Conservation (phyloP, 2,888 invertebrate species). For the Acrocyrtus sp. region DNA sequence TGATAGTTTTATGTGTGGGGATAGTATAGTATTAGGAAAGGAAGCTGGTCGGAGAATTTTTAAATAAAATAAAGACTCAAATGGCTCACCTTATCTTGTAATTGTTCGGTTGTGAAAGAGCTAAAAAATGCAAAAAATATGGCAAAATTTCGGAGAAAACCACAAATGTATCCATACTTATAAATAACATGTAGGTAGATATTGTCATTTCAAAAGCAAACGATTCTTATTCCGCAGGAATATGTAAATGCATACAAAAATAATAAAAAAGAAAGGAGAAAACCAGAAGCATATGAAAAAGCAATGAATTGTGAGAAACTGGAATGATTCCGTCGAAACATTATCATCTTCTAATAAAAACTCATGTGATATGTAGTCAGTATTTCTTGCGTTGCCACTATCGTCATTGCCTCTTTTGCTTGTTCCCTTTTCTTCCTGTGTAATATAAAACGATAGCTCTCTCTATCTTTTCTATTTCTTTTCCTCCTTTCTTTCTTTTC, state of each 20-base stretch:
- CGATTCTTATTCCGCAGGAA: not conserved
- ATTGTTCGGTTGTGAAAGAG: too few relatives aligned
- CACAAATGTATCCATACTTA: too few relatives aligned
- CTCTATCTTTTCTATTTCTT: slow-evolving; percentile 35
- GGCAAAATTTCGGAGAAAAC: too few relatives aligned
- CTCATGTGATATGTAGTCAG: slow-evolving; percentile 35
- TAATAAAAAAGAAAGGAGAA: slow-evolving; percentile 5
- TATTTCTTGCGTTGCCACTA: slow-evolving; percentile 19
- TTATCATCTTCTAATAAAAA: slow-evolving; percentile 40
- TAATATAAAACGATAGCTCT: slow-evolving; percentile 32
- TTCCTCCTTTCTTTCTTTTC: slow-evolving; percentile 24
- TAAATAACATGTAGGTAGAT: too few relatives aligned
- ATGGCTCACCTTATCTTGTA: too few relatives aligned
- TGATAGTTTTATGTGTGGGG: too few relatives aligned
- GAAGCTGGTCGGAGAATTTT: too few relatives aligned
- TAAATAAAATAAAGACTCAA: too few relatives aligned
- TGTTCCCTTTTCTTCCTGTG: not conserved
- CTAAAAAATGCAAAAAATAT: too few relatives aligned
- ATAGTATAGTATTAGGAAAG: too few relatives aligned
- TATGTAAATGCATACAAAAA: not conserved
- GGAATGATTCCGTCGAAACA: slow-evolving; percentile 39
- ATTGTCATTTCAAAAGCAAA: too few relatives aligned
- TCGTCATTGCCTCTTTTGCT: not conserved
- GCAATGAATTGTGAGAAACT: slow-evolving; percentile 55
- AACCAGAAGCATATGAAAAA: slow-evolving; percentile 55